Percentiles rank a stretch among this genome's conserved stretches.
These are phyloP conservation scores for Tolmerus cingulatus DNA, from an alignment of 2,888 invertebrate species.

Conservation along the genomic window DNA sequence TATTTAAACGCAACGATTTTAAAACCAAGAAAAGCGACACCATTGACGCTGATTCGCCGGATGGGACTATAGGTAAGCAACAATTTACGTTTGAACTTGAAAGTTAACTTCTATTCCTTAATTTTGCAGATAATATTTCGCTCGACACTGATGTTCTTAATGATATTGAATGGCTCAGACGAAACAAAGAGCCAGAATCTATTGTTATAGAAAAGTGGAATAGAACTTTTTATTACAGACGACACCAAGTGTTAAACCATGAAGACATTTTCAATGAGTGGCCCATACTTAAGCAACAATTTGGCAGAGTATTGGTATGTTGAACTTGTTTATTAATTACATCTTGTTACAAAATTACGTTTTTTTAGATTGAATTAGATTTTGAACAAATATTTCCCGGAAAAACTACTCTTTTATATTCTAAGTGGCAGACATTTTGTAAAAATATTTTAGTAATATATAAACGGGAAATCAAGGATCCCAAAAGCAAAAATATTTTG, in stretches of 20 bases:
- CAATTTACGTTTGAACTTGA: too few relatives aligned
- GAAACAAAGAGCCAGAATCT: too few relatives aligned
- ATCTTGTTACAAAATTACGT: background rate
- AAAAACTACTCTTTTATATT: background rate
- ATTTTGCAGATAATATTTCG: too few relatives aligned
- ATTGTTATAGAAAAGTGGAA: too few relatives aligned
- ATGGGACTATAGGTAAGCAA: too few relatives aligned
- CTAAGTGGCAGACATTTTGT: background rate
- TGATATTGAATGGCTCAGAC: too few relatives aligned
- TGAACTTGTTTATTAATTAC: background rate
- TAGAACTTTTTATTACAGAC: background rate
- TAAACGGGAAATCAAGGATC: background rate
- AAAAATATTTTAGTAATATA: background rate
- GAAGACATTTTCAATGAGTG: background rate
- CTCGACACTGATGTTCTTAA: too few relatives aligned
- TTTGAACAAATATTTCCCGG: background rate
- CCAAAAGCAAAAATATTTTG: background rate
- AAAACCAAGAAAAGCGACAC: too few relatives aligned
- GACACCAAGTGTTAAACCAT: background rate
- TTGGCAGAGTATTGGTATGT: background rate
- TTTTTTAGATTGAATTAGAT: background rate
- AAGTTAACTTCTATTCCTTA: too few relatives aligned
- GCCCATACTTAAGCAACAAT: background rate
- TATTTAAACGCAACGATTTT: too few relatives aligned
- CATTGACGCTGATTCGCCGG: too few relatives aligned